Base-by-base conservation (phyloP, 2,113 vertebrate genomes). In the Carassius gibelio region DNA sequence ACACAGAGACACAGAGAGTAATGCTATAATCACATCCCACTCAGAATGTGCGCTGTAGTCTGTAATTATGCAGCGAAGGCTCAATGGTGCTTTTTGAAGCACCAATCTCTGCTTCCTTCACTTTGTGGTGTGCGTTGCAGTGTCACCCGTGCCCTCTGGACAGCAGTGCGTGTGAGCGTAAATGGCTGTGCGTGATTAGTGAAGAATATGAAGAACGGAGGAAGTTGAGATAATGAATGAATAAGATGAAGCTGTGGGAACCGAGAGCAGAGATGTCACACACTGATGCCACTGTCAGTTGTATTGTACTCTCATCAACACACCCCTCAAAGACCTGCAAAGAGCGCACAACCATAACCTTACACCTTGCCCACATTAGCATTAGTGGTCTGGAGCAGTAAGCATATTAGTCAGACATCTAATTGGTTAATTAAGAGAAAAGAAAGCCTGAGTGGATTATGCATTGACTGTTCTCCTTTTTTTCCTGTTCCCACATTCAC, bases 11-110 rank as follows among this genome's bases (percentile, higher is more conserved):
- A 34, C 45, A 69, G 38, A 84, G 45, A 74, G 66, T 82, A 83
- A 84, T 80, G 62, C 75, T 84, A 87, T 87, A 88, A 89, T 91
- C 87, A 85, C 71, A 75, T 84, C 84, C 84, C 84, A 85, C 79
- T 85, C 86, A 87, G 52, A 85, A 50, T 81, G 66, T 82, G 71
- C n/a, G 11, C 57, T 84, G 83, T 85, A 75, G 79, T 88, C 86
- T 84, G 21, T 91, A 88, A 91, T 88, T 88, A 90, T 55, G 75
- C 82, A 80, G 78, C 26, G 74, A 34, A 68, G 78, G 84, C 45
- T 77, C 48, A 81, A 75, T 42, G 21, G 61, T 80, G 72, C 69
- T 78, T 42, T 85, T 81, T 55, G 75, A 84, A 89, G 26, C 26
- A 26, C 26, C 26, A 26, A 26, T 86, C 62, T 75, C n/a, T 66